Percentiles rank a stretch among this genome's conserved stretches.
Conservation (phyloP, 2,888 invertebrate species). For the Phortica magna region DNA sequence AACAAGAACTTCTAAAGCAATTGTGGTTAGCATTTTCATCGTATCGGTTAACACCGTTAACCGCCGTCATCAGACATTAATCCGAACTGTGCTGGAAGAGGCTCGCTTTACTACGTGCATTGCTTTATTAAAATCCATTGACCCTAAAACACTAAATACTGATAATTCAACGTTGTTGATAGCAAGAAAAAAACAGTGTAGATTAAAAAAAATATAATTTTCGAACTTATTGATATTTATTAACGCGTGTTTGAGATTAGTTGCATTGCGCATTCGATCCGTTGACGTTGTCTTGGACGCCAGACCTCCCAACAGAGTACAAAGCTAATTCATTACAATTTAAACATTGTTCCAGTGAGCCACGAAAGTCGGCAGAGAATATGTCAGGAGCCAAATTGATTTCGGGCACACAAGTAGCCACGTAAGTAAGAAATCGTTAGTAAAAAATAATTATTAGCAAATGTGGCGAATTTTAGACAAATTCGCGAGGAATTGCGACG, state of each 20-base stretch:
- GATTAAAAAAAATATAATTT: too few species aligned
- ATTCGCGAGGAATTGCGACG: slow-evolving; percentile 82
- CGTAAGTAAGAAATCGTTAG: slow-evolving; percentile 79
- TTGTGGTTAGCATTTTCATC: slow-evolving; percentile 5
- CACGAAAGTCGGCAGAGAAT: slow-evolving; percentile 38
- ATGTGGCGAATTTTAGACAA: not conserved
- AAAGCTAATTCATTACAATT: slow-evolving; percentile 41
- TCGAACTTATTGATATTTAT: not conserved
- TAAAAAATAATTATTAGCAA: not conserved
- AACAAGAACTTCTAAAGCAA: not conserved
- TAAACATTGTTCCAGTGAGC: slow-evolving; percentile 53
- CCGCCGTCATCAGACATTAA: too few species aligned
- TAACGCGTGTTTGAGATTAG: slow-evolving; percentile 47
- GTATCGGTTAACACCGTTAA: not conserved
- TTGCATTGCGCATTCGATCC: slow-evolving; percentile 53
- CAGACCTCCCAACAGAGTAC: slow-evolving; percentile 33
- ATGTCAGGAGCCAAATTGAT: slow-evolving; percentile 79
- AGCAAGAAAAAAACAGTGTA: not conserved
- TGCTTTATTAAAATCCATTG: slow-evolving; percentile 1
- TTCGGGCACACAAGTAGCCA: slow-evolving; percentile 84
- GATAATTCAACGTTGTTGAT: slow-evolving; percentile 9
- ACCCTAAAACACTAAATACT: not conserved
- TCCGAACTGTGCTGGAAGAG: too few species aligned
- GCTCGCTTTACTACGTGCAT: not conserved
- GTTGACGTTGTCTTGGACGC: slow-evolving; percentile 9